A percentile compares a stretch with the other conserved stretches of the same genome.
These are phyloP conservation scores for Cichladusa arquata DNA, from an alignment of 2,113 vertebrate species.

Conservation along the genomic window DNA sequence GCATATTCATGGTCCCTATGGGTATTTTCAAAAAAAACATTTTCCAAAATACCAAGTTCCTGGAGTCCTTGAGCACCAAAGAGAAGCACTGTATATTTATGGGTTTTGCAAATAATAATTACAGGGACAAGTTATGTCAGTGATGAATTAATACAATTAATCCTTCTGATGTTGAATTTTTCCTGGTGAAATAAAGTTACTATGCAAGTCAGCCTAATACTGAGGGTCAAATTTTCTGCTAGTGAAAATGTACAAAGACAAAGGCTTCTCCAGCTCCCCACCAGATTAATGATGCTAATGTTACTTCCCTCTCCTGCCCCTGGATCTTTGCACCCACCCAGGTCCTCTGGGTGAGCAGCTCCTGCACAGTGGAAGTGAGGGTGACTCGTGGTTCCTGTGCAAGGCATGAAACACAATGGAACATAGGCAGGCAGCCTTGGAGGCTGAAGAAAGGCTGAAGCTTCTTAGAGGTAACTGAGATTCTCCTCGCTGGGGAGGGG, in stretches of 20 bases:
- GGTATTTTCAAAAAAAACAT: background rate
- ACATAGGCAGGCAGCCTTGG: background rate
- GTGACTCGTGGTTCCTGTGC: fast-evolving
- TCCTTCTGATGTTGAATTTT: background rate
- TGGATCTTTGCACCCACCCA: background rate
- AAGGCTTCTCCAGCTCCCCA: background rate
- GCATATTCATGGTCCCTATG: background rate
- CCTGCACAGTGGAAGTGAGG: background rate
- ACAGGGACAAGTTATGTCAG: background rate
- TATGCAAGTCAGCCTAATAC: background rate
- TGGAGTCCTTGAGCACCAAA: background rate
- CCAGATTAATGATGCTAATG: background rate
- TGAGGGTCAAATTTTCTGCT: background rate
- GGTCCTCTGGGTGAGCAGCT: background rate
- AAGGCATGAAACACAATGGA: background rate
- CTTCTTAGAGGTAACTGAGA: background rate
- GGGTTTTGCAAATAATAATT: background rate
- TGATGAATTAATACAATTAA: background rate
- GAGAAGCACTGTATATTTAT: background rate
- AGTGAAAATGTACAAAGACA: background rate
- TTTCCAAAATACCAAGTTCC: background rate
- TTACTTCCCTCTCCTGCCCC: fast-evolving
- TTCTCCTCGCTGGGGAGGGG: fast-evolving
- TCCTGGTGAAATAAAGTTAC: background rate
- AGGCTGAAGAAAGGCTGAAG: background rate